phyloP scores from a whole-genome alignment of 2,888 invertebrate species.

The Campoplex nolae region DNA sequence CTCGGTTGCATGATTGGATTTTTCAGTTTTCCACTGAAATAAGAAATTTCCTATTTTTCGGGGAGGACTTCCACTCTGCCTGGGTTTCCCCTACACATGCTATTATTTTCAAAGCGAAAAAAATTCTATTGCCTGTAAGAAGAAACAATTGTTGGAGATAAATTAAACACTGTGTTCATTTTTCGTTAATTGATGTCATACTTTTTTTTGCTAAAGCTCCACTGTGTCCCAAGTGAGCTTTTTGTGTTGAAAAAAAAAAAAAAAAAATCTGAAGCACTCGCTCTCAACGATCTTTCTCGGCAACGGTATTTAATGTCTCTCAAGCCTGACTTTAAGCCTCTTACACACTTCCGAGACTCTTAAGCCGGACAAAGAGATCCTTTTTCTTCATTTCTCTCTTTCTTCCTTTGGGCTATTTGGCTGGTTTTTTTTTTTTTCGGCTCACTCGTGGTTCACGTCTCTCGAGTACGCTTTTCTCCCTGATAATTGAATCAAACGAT shows the following conservation, averaged over 20 bases:
- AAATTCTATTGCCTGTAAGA: background rate
- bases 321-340: conserved; percentile 80
- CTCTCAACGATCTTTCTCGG: conserved; percentile 50
- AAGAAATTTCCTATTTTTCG: no score
- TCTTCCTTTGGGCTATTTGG: conserved; percentile 20
- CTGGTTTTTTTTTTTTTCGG: conserved; percentile 50
- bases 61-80: no score
- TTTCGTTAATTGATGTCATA: conserved; percentile 27
- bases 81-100: background rate
- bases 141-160: background rate
- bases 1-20: no score
- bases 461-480: conserved; percentile 67
- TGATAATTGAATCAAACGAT: conserved; percentile 84
- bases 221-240: conserved; percentile 62
- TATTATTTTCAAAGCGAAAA: background rate
- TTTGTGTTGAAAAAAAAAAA: conserved; percentile 34
- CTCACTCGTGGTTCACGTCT: conserved; percentile 57
- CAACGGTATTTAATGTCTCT: conserved; percentile 70
- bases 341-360: conserved; percentile 82
- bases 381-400: conserved; percentile 72
- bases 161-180: background rate
- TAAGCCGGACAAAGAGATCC: conserved; percentile 82
- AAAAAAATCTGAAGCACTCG: conserved; percentile 45
- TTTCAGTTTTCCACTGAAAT: no score
- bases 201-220: background rate